phyloP scores from a whole-genome alignment of 1,140 invertebrate genomes.

The Lasioglossum baleicum region DNA sequence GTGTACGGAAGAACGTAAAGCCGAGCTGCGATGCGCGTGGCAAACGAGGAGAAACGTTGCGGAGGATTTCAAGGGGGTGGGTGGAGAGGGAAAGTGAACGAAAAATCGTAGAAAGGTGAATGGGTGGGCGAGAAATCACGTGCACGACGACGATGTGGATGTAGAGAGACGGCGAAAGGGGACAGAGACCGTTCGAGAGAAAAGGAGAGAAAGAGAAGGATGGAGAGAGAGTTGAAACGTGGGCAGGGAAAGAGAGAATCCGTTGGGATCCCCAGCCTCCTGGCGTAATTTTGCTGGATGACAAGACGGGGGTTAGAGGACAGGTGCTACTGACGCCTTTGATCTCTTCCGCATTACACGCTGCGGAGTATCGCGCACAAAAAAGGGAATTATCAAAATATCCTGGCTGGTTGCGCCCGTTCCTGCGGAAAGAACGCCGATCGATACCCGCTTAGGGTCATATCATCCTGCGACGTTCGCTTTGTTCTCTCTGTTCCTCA shows the following conservation, averaged over 20 bases:
- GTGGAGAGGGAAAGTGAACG: background rate
- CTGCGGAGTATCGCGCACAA: slow-evolving; percentile 63
- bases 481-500: slow-evolving; percentile 38
- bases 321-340: slow-evolving; percentile 81
- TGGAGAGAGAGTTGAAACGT: background rate
- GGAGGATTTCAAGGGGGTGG: background rate
- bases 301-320: slow-evolving; percentile 78
- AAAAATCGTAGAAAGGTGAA: background rate
- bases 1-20: background rate
- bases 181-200: slow-evolving; percentile 11
- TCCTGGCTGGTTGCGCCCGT: slow-evolving; percentile 56
- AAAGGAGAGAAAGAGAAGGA: background rate
- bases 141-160: background rate
- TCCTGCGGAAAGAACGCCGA: slow-evolving; percentile 51
- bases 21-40: background rate
- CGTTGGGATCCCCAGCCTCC: slow-evolving; percentile 61
- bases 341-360: slow-evolving; percentile 78
- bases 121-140: background rate
- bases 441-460: slow-evolving; percentile 55
- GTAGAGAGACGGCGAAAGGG: background rate
- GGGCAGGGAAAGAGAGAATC: slow-evolving; percentile 40
- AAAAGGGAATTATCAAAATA: slow-evolving; percentile 74
- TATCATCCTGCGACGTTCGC: slow-evolving; percentile 41
- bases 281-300: slow-evolving; percentile 75
- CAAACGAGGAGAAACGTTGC: background rate